phyloP scores from a whole-genome alignment of 1,140 invertebrate genomes.

The Hylyphantes graminicola region DNA sequence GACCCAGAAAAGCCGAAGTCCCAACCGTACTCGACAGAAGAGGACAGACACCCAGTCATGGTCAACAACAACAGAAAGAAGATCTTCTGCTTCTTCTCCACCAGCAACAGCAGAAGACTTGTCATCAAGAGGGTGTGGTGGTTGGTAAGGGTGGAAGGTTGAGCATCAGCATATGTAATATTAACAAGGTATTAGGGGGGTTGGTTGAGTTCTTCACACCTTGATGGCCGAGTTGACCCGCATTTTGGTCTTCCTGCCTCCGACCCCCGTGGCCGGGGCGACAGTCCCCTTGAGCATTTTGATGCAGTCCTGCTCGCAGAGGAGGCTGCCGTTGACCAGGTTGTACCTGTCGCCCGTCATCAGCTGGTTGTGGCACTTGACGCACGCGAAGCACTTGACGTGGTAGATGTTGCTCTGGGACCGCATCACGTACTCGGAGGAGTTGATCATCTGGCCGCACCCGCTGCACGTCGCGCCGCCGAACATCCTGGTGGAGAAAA shows the following conservation, averaged over 20 bases:
- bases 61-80: too few species aligned
- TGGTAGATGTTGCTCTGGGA: constrained; percentile 81
- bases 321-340: constrained; percentile 82
- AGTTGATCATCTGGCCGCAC: constrained; percentile 89
- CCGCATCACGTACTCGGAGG: constrained; percentile 90
- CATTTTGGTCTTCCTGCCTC: constrained; percentile 61
- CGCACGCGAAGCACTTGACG: constrained; percentile 93
- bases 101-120: not conserved
- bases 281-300: constrained; percentile 79
- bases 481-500: constrained; percentile 80
- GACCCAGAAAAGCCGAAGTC: too few species aligned
- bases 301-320: constrained; percentile 93
- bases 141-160: not conserved
- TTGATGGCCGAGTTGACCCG: constrained; percentile 61
- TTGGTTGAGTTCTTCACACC: constrained; percentile 48
- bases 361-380: constrained; percentile 87
- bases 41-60: too few species aligned
- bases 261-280: constrained; percentile 21
- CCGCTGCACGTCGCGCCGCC: constrained; percentile 84
- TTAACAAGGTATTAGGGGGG: not conserved
- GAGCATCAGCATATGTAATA: not conserved
- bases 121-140: not conserved
- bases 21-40: too few species aligned
- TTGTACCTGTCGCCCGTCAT: constrained; percentile 91
- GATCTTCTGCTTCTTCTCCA: too few species aligned